Evolutionary conservation across 2,797 vertebrate species (phyloP).

Genomic region (Lophotriccus pileatus): DNA sequence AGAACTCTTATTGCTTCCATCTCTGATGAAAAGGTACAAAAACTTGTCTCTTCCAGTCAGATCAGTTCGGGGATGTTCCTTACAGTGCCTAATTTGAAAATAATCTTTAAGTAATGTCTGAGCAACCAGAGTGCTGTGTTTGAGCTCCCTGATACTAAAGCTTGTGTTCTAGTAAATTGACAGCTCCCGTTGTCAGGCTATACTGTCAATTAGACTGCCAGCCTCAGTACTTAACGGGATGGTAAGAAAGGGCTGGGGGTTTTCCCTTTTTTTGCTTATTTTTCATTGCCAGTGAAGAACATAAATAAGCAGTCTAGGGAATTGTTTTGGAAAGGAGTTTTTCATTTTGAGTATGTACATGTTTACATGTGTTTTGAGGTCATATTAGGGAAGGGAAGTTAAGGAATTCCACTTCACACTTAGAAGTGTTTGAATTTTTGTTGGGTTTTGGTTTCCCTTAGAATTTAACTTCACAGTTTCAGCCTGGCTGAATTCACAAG

Average conservation of each 20-base stretch:
- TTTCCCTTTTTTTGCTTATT: not conserved
- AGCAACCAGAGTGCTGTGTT: not conserved
- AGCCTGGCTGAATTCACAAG: not conserved
- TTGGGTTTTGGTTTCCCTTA: not conserved
- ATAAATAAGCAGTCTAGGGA: not conserved
- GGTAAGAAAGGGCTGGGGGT: not conserved
- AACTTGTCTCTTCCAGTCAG: not conserved
- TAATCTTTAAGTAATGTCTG: not conserved
- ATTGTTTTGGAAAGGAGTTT: not conserved
- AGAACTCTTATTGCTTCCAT: not conserved
- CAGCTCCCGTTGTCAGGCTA: not conserved
- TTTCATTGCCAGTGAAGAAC: not conserved
- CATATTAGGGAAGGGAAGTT: not conserved
- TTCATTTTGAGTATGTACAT: not conserved
- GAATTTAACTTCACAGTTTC: not conserved
- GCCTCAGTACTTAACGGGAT: fast-evolving
- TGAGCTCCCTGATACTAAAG: not conserved
- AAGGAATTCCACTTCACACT: not conserved
- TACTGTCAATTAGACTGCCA: not conserved
- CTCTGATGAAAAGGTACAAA: not conserved
- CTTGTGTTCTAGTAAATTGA: not conserved
- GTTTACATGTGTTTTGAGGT: not conserved
- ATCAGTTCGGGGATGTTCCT: not conserved
- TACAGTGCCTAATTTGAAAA: not conserved
- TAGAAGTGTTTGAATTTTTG: not conserved